Base-by-base conservation (phyloP, 2,113 vertebrate genomes). In the Petrocephalus microphthalmus region DNA sequence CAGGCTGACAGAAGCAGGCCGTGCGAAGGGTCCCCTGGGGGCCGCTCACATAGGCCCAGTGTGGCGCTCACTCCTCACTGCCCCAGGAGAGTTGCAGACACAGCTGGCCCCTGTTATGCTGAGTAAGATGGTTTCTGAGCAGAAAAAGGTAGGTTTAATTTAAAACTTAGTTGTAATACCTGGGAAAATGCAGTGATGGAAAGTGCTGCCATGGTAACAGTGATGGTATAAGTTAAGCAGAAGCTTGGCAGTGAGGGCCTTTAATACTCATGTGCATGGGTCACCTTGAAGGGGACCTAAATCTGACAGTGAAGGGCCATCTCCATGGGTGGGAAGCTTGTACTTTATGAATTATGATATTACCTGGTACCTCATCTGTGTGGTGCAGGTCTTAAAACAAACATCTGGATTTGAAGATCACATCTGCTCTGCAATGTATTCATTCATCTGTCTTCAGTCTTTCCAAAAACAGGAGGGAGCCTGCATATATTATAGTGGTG, bases 1-100 rank as follows among this genome's bases (percentile, higher is more conserved):
- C 74, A 88, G 29, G 7, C 87, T 83, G 87, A 51, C 87, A 82
- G 87, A 88, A 82, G 71, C 29, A 88, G 87, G 87, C 20, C 81
- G 51, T 6, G 13, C 5, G 81, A 84, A 49, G 3, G 20, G 22
- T 49, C 45, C 47, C 0, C 47, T 84, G 11, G 19, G 81, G 81
- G 42, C 20, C 8, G 19, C 71, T 74, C 71, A 74, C 33, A 74
- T 74, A 19, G 71, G 33, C 29, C 71, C 33, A 19, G 29, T 42
- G 71, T 42, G 6, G 11, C 17, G 29, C 11, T 22, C 6, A 20
- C 81, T 49, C n/a, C 81, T 25, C 81, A 84, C 42, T 22, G 42
- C n/a, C 22, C 22, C 81, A 22, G 10, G 81, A 20, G 81, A 10
- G 33, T n/a, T 51, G 22, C 22, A 49, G 81, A 22, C 47, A 42